Evolutionary conservation across 1,140 invertebrate genomes (phyloP).

Genomic region (Saccostrea echinata): DNA sequence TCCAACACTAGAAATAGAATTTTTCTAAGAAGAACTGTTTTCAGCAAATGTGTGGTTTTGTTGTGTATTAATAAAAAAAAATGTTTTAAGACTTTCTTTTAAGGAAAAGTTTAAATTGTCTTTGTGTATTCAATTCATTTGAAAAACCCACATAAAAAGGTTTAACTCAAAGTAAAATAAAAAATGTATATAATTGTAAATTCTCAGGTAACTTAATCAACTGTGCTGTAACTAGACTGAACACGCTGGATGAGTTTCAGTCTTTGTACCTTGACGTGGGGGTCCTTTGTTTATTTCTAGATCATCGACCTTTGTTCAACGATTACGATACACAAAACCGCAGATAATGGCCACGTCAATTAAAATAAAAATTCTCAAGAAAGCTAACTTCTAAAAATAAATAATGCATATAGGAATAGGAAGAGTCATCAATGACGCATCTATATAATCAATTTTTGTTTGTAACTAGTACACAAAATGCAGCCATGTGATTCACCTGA

Average conservation of each 20-base stretch:
- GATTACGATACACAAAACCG: conserved; percentile 18
- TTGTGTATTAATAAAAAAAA: too few relatives aligned
- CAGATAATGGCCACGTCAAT: conserved; percentile 25
- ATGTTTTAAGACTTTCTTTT: too few relatives aligned
- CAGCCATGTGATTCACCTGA: neutral
- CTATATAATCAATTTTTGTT: neutral
- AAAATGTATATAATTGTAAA: too few relatives aligned
- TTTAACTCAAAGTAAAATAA: too few relatives aligned
- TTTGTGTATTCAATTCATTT: too few relatives aligned
- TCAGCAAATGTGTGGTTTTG: too few relatives aligned
- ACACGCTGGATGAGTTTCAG: neutral
- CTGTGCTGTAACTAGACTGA: neutral
- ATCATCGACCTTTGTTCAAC: conserved; percentile 13
- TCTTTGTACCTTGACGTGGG: neutral
- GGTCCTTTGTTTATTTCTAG: conserved; percentile 12
- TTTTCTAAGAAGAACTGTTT: too few relatives aligned
- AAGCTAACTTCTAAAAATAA: neutral
- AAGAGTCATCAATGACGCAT: neutral
- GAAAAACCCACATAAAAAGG: too few relatives aligned
- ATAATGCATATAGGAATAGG: neutral
- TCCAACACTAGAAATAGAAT: too few relatives aligned
- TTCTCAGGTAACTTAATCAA: too few relatives aligned
- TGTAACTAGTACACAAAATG: neutral
- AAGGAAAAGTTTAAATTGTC: too few relatives aligned
- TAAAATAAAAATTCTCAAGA: neutral